Evolutionary conservation across 1,140 invertebrate genomes (phyloP).

Genomic region (Sycobia sp.): DNA sequence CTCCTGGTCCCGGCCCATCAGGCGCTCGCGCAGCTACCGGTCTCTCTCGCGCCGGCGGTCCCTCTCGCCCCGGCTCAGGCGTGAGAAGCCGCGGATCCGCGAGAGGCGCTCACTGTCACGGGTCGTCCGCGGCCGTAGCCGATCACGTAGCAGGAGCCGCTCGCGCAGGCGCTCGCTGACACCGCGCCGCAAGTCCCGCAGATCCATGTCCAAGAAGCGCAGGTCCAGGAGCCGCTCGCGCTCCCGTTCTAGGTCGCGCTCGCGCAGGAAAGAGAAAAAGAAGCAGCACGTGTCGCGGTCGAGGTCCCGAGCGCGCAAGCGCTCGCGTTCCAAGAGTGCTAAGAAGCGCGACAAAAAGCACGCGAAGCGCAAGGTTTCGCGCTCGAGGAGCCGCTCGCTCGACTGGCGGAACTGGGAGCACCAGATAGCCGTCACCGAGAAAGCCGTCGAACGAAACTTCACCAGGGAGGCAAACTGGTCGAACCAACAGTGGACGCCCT

Average conservation of each 20-base stretch:
- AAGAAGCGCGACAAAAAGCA: constrained; percentile 51
- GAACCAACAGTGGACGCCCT: constrained; percentile 57
- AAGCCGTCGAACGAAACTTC: constrained; percentile 43
- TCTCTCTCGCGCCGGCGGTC: constrained; percentile 52
- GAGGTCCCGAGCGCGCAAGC: constrained; percentile 44
- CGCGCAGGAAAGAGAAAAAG: constrained; percentile 54
- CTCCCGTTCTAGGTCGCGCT: constrained; percentile 51
- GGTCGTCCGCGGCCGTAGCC: constrained; percentile 38
- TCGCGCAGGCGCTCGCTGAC: constrained; percentile 39
- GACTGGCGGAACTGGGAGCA: constrained; percentile 46
- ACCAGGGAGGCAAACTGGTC: constrained; percentile 42
- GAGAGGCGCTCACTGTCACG: constrained; percentile 29
- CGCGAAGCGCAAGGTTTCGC: constrained; percentile 50
- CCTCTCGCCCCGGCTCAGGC: constrained; percentile 41
- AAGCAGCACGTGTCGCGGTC: constrained; percentile 54
- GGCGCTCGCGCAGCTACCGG: constrained; percentile 40
- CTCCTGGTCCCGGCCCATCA: constrained; percentile 46
- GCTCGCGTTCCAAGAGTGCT: constrained; percentile 48
- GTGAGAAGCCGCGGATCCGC: constrained; percentile 2
- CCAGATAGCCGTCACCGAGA: constrained; percentile 41
- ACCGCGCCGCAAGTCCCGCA: constrained; percentile 41
- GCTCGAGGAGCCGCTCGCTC: constrained; percentile 49
- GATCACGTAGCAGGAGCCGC: constrained; percentile 45
- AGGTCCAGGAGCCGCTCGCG: constrained; percentile 39
- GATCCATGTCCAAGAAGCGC: constrained; percentile 36